Conservation (phyloP, 2,888 invertebrate species). For the Lamellibrachia satsuma region DNA sequence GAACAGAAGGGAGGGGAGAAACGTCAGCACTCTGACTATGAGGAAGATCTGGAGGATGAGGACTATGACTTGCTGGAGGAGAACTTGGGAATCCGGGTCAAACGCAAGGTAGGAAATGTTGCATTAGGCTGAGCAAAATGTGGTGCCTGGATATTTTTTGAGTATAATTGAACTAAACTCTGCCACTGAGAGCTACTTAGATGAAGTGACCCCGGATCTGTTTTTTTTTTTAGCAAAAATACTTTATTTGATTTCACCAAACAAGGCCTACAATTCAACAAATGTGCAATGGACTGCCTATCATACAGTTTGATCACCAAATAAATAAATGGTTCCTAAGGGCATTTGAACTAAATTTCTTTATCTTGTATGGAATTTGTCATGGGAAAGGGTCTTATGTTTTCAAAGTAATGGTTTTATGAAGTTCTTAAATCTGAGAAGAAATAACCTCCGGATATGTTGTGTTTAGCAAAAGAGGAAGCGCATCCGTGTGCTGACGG, state of each 20-base stretch:
- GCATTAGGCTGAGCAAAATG: not conserved
- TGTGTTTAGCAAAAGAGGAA: slow-evolving; percentile 53
- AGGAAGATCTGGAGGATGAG: slow-evolving; percentile 92
- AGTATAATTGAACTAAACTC: no score
- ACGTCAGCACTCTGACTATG: slow-evolving; percentile 33
- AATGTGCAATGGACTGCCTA: no score
- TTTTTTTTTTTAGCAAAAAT: slow-evolving; percentile 44
- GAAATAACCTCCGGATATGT: not conserved
- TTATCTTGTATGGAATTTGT: no score
- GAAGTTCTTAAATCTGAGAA: not conserved
- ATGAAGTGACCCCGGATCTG: not conserved
- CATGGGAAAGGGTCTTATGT: no score
- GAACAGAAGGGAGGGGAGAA: slow-evolving; percentile 65
- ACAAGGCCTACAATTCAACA: no score
- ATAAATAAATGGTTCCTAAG: no score
- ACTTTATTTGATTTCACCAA: no score
- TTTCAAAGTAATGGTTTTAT: no score
- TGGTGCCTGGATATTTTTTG: not conserved
- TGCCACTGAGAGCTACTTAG: not conserved
- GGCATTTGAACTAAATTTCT: no score
- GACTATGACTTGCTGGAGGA: slow-evolving; percentile 98
- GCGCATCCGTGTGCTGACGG: slow-evolving; percentile 57
- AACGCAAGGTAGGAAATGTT: slow-evolving; percentile 51
- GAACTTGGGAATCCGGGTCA: slow-evolving; percentile 93
- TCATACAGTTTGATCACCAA: no score